Evolutionary conservation across 2,113 vertebrate species (phyloP).

Genomic region (Tyrannus savana): DNA sequence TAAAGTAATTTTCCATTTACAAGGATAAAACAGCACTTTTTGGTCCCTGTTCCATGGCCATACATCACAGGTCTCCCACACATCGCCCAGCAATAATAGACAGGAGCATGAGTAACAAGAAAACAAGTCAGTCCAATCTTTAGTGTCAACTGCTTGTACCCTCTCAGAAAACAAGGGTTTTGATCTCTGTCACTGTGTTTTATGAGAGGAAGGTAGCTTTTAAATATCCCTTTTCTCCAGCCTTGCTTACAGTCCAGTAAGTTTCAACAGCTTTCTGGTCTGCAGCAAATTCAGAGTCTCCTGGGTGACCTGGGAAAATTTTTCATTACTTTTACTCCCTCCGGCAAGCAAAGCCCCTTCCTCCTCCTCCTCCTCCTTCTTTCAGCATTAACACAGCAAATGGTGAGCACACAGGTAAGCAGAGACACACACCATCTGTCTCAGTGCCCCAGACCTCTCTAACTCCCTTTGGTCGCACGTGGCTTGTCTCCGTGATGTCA

Average conservation of each 20-base stretch:
- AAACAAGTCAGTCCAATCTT: background rate
- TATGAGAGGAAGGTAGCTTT: background rate
- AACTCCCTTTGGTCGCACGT: fast-evolving
- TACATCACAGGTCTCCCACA: background rate
- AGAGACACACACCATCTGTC: background rate
- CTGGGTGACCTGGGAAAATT: background rate
- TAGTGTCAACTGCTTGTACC: background rate
- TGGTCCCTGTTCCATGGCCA: background rate
- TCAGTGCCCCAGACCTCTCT: background rate
- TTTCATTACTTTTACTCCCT: background rate
- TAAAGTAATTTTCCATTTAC: background rate
- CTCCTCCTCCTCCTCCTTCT: background rate
- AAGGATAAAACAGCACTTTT: background rate
- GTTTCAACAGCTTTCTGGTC: background rate
- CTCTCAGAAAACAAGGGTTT: background rate
- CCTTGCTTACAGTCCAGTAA: background rate
- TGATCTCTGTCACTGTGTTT: background rate
- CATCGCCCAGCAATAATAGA: background rate
- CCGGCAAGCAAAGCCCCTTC: background rate
- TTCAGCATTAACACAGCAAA: background rate
- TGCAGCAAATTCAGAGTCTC: background rate
- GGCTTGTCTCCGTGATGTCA: background rate
- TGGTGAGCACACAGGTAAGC: background rate
- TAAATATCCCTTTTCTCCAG: background rate
- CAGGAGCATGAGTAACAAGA: background rate